phyloP scores from a whole-genome alignment of 2,888 invertebrate genomes.

The Hirtodrosophila confusa region DNA sequence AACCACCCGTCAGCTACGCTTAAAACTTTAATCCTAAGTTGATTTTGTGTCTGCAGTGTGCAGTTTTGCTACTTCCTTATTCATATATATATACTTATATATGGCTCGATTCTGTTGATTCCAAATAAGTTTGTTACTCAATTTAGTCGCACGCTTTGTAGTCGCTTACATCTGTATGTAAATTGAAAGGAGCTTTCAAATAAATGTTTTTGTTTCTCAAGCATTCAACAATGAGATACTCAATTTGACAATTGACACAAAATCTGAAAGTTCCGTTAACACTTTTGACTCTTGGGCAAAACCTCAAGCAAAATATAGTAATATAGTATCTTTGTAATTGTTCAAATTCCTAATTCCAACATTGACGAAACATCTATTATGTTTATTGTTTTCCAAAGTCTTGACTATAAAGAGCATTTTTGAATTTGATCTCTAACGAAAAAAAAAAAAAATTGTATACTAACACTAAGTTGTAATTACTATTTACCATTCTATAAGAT shows the following conservation, averaged over 20 bases:
- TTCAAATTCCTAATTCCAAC: constrained; percentile 8
- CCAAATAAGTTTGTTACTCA: constrained; percentile 36
- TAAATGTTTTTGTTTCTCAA: constrained; percentile 46
- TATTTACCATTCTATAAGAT: constrained; percentile 37
- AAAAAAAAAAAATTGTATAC: constrained; percentile 26
- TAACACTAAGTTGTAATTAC: constrained; percentile 36
- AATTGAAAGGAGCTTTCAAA: constrained; percentile 41
- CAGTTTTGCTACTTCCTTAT: constrained; percentile 11
- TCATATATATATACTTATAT: not conserved
- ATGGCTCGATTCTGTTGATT: constrained; percentile 26
- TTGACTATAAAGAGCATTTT: constrained; percentile 31
- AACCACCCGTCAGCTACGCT: constrained; percentile 55
- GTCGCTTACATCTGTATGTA: constrained; percentile 30
- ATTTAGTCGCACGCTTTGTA: constrained; percentile 24
- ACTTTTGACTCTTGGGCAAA: constrained; percentile 36
- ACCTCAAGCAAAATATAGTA: constrained; percentile 27
- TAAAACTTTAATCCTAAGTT: constrained; percentile 41
- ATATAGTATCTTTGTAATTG: constrained; percentile 19
- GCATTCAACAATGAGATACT: constrained; percentile 20
- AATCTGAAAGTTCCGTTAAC: not conserved
- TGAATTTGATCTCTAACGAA: constrained; percentile 42
- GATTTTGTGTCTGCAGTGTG: constrained; percentile 39
- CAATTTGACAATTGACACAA: constrained; percentile 9
- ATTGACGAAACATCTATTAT: constrained; percentile 35
- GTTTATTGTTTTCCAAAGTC: constrained; percentile 32